Base-by-base conservation (phyloP, 2,113 vertebrate species). In the Laterallus jamaicensis region DNA sequence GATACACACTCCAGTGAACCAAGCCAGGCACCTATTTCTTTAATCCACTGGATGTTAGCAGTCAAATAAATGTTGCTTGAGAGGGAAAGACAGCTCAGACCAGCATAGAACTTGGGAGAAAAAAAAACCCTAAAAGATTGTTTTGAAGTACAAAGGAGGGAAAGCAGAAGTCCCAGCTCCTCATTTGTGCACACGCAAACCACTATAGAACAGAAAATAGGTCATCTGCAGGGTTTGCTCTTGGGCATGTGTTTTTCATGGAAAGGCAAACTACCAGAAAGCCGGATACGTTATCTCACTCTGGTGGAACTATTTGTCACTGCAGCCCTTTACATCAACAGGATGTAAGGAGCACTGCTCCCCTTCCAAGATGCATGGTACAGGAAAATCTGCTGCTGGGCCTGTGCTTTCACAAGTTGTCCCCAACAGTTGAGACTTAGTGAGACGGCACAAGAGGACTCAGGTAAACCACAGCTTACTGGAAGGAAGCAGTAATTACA, bases 151-250 rank as follows among this genome's bases (percentile, higher is more conserved):
- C 3, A 26, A 25, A 78, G 63, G 9, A 50, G 20, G n/a, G 25
- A 67, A 82, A 80, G 19, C 11, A 66, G 19, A 37, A 77, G 13
- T 8, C 49, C 15, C 22, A 73, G 10, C 17, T 71, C 19, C 22
- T 52, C 32, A 40, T 25, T 22, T 2, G 1, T 35, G 58, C 12
- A n/a, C 11, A 19, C 1, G 54, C 3, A 15, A 44, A 6, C 8
- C 2, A 0, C 28, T 28, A 5, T 0, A 35, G 32, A 83, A 44
- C 6, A 55, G 19, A 78, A 90, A 59, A 37, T 1, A 31, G 3
- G 17, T 6, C 6, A 54, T 35, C 66, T 37, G 4, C 25, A 69
- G 17, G 9, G 17, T 58, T 85, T 2, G 1, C 62, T 70, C 35
- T 16, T 42, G 19, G 17, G 35, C 3, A 29, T 0, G 2, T 42